Percentiles rank a stretch among this genome's conserved stretches.
Evolutionary conservation across 2,113 vertebrate species (phyloP).

Genomic region (Aleadryas rufinucha): DNA sequence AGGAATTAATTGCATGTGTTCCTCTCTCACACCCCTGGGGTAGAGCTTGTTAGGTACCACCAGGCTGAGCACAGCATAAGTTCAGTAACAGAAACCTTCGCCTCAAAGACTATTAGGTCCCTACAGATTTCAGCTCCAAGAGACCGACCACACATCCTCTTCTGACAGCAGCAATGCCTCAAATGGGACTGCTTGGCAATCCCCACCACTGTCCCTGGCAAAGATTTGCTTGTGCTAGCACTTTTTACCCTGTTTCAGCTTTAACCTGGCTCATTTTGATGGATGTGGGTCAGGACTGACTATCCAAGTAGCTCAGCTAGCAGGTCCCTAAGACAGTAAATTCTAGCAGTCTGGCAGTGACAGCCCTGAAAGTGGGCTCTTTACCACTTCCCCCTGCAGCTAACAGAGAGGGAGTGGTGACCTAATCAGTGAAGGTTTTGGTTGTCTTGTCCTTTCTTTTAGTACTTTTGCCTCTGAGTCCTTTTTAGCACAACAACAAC

Average conservation of each 20-base stretch:
- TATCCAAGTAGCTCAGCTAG: not conserved
- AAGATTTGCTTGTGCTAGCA: not conserved
- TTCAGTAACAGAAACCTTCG: not conserved
- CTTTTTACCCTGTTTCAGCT: not conserved
- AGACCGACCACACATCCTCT: rapidly evolving
- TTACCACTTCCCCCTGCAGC: not conserved
- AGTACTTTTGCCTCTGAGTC: not conserved
- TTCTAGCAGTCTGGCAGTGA: not conserved
- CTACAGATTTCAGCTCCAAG: not conserved
- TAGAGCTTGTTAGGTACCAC: not conserved
- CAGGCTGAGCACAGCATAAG: not conserved
- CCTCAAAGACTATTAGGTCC: not conserved
- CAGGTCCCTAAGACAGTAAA: not conserved
- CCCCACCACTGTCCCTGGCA: not conserved
- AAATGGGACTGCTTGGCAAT: not conserved
- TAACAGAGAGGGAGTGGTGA: not conserved
- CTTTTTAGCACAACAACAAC: not conserved
- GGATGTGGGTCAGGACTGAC: not conserved
- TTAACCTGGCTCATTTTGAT: not conserved
- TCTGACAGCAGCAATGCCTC: not conserved
- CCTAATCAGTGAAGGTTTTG: not conserved
- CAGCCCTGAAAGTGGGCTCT: not conserved
- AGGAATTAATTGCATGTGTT: not conserved
- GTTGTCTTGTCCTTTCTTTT: not conserved
- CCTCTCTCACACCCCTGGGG: not conserved